Evolutionary conservation across 2,113 vertebrate genomes (phyloP).

Genomic region (Rattus rattus): DNA sequence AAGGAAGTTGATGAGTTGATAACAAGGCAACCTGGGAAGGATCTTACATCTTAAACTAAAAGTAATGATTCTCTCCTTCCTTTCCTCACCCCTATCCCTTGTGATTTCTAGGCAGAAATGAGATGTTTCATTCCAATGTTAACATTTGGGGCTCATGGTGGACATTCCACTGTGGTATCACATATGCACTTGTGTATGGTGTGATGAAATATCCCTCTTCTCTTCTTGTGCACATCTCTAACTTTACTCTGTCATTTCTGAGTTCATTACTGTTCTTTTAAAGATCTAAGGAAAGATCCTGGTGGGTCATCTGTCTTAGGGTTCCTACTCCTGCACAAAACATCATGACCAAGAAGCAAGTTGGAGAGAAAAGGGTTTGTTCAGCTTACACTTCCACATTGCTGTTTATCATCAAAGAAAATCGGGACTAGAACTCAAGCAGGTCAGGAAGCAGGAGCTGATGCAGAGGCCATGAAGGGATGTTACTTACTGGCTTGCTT

Average conservation of each 20-base stretch:
- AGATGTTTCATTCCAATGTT: conserved; percentile 64
- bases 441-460: too few species aligned
- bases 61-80: background rate
- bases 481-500: too few species aligned
- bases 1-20: background rate
- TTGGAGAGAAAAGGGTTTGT: too few species aligned
- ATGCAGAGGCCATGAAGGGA: too few species aligned
- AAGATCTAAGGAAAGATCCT: conserved; percentile 60
- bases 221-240: conserved; percentile 81
- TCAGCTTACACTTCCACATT: too few species aligned
- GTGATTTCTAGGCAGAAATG: conserved; percentile 69
- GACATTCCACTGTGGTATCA: conserved; percentile 48
- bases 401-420: too few species aligned
- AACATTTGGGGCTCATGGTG: conserved; percentile 61
- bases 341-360: too few species aligned
- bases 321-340: too few species aligned
- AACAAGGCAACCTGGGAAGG: background rate
- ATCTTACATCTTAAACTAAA: background rate
- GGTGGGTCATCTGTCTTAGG: too few species aligned
- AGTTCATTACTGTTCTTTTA: conserved; percentile 84
- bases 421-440: too few species aligned
- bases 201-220: conserved; percentile 78
- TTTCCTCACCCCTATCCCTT: background rate
- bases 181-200: conserved; percentile 6
- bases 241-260: conserved; percentile 82